phyloP scores from a whole-genome alignment of 2,113 vertebrate genomes.

The Genyomyrus donnyi region DNA sequence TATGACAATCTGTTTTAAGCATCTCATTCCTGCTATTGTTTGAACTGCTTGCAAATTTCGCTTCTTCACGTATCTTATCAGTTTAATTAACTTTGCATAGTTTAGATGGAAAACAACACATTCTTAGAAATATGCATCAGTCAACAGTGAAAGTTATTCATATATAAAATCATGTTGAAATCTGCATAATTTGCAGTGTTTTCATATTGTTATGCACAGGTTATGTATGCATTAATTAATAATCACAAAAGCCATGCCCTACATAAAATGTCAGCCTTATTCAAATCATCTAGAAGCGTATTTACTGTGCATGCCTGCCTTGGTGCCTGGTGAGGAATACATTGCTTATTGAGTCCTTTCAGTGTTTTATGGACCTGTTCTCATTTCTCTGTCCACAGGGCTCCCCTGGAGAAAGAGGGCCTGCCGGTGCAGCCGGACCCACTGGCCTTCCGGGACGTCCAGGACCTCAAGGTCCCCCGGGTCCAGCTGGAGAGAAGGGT shows the following conservation, averaged over 20 bases:
- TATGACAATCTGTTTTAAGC: too few relatives aligned
- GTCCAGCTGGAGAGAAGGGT: conserved; percentile 45
- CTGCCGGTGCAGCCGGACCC: conserved; percentile 49
- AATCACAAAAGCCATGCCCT: background rate
- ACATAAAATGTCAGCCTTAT: background rate
- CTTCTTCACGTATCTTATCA: background rate
- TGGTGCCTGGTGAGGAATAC: background rate
- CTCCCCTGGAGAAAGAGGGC: conserved; percentile 60
- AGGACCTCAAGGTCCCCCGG: conserved; percentile 59
- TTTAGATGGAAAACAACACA: background rate
- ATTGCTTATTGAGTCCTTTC: background rate
- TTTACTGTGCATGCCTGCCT: background rate
- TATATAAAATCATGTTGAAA: background rate
- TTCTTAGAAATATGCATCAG: background rate
- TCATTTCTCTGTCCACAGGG: conserved; percentile 44
- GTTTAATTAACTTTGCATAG: background rate
- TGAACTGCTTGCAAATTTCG: background rate
- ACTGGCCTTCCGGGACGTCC: conserved; percentile 55
- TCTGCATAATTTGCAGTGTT: background rate
- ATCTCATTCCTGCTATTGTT: background rate
- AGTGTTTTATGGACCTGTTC: background rate
- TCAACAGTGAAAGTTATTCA: background rate
- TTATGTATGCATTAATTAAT: background rate
- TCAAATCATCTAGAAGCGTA: background rate
- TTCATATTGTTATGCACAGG: background rate